phyloP scores from a whole-genome alignment of 1,140 invertebrate species.

The Procambarus clarkii region DNA sequence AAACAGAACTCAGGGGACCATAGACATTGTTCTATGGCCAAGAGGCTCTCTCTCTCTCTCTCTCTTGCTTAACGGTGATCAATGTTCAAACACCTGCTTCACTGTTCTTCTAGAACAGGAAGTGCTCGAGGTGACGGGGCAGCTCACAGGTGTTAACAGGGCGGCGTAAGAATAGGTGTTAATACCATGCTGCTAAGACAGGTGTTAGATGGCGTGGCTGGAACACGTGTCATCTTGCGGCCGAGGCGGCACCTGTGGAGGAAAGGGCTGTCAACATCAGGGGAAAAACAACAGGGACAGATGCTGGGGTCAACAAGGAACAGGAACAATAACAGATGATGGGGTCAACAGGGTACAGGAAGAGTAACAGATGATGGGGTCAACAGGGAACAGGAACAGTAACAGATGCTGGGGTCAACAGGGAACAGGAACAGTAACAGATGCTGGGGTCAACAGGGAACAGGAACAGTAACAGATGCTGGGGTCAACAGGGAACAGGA shows the following conservation, averaged over 20 bases:
- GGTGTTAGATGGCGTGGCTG: background rate
- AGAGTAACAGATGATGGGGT: background rate
- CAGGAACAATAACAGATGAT: background rate
- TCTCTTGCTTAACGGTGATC: background rate
- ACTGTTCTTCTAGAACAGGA: background rate
- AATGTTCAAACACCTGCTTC: background rate
- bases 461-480: no score
- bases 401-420: no score
- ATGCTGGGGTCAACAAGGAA: background rate
- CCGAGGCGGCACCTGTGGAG: background rate
- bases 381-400: no score
- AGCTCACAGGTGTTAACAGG: background rate
- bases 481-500: no score
- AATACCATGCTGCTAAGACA: no score
- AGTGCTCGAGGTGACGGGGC: background rate
- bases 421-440: no score
- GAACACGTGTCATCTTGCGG: background rate
- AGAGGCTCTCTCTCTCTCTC: no score
- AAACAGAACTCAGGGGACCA: background rate
- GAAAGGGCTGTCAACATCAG: background rate
- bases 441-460: no score
- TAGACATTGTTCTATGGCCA: background rate
- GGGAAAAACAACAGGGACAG: no score
- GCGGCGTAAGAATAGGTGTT: background rate
- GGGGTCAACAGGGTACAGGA: background rate